Base-by-base conservation (phyloP, 2,797 vertebrate species). In the Anniella stebbinsi region DNA sequence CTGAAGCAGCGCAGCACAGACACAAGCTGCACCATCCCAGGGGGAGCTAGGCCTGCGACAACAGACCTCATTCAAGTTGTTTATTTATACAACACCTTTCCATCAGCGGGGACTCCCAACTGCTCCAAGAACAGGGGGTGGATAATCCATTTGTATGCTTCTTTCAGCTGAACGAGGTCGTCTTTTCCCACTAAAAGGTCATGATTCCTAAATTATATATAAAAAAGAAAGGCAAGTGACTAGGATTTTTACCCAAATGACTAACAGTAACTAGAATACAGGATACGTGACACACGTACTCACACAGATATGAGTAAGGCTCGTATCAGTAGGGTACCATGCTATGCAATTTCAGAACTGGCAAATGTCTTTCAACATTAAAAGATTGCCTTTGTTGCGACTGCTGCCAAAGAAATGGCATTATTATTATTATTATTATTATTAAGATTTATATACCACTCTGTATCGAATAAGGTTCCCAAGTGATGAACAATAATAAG, bases 61-160 rank as follows among this genome's bases (percentile, higher is more conserved):
- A 33, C 38, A 83, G 38, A n/a, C 18, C n/a, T 23, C 23, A 36
- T 11, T 63, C n/a, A 4, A 75, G 25, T 48, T 25, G 23, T 41
- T 82, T 89, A 48, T 93, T 92, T 77, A 93, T 88, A 92, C 88
- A 0, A 76, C 94, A 99, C 99, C 97, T 98, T 99, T 94, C 97
- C 97, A 88, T 98, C 97, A 89, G 98, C 97, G 73, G 98, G 96
- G 75, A 98, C 97, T 70, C 98, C 97, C 94, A 99, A 96, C 93
- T 98, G 98, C 95, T 98, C 98, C n/a, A 98, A 96, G 57, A 98
- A 89, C 45, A 97, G 95, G 80, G 98, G 97, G 84, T 98, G 97
- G 93, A 97, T 97, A 94, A 98, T 97, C 98, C 99, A 99, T 90
- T 99, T 99, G 95, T 98, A 99, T 77, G 98, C 99, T 94, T 99